A percentile compares a stretch with the other conserved stretches of the same genome.
Conservation (phyloP, 2,797 vertebrate genomes). For the Knipowitschia caucasica region DNA sequence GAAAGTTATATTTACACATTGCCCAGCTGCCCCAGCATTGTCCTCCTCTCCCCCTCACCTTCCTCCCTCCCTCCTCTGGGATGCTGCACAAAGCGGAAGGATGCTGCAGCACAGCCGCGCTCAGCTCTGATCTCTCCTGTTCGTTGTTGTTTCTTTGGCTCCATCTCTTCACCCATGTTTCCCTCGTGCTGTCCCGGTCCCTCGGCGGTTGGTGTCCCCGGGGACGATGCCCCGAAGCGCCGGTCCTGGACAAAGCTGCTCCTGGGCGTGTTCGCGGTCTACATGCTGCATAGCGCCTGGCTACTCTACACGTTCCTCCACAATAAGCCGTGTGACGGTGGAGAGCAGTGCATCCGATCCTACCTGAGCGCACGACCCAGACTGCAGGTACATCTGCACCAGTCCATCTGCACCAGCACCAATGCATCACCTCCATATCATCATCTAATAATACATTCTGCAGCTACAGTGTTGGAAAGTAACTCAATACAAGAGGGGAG, state of each 20-base stretch:
- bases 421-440: too few relatives aligned
- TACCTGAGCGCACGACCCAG: slow-evolving; percentile 84
- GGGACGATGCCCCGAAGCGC: slow-evolving; percentile 66
- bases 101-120: slow-evolving; percentile 40
- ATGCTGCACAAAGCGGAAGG: slow-evolving; percentile 55
- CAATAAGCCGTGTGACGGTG: slow-evolving; percentile 84
- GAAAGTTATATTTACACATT: too few relatives aligned
- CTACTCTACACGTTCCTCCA: slow-evolving; percentile 92
- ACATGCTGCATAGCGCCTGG: slow-evolving; percentile 92
- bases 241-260: slow-evolving; percentile 85
- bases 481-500: too few relatives aligned
- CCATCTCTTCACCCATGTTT: slow-evolving; percentile 50
- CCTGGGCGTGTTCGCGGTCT: slow-evolving; percentile 88
- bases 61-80: slow-evolving; percentile 20
- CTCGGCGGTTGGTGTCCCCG: slow-evolving; percentile 53
- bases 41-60: too few relatives aligned
- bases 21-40: too few relatives aligned
- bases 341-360: slow-evolving; percentile 81
- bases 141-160: not conserved
- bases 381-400: slow-evolving; percentile 85
- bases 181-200: slow-evolving; percentile 71
- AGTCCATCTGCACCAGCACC: too few relatives aligned
- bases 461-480: too few relatives aligned
- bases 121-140: not conserved
- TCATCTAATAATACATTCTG: too few relatives aligned